These are phyloP conservation scores for Drosophila ananassae DNA, from an alignment of 1,140 invertebrate genomes.

Conservation along the genomic window DNA sequence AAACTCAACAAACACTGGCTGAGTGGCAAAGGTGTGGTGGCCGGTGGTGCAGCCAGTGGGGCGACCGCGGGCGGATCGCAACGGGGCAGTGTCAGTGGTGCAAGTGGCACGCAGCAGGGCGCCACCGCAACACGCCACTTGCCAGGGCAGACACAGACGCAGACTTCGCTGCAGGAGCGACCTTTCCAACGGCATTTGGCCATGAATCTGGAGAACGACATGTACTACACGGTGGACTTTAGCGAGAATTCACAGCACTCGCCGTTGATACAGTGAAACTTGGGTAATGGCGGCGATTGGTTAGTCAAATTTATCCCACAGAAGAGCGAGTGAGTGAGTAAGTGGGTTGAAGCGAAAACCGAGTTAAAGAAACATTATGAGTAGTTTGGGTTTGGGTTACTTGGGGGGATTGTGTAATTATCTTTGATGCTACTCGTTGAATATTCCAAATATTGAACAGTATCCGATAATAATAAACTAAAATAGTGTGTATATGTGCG, in stretches of 20 bases:
- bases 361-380: not conserved
- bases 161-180: conserved; percentile 78
- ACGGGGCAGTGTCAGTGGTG: conserved; percentile 5
- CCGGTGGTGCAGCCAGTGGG: conserved; percentile 9
- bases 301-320: conserved; percentile 80
- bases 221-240: conserved; percentile 90
- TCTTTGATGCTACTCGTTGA: conserved; percentile 65
- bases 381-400: conserved; percentile 2
- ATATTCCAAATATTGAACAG: conserved; percentile 77
- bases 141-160: conserved; percentile 51
- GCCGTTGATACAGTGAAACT: conserved; percentile 87
- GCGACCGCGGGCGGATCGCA: conserved; percentile 1
- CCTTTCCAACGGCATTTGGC: conserved; percentile 85
- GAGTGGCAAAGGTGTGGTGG: conserved; percentile 73
- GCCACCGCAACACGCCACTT: conserved; percentile 57
- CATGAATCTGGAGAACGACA: conserved; percentile 86
- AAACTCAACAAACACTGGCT: conserved; percentile 83
- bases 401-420: conserved; percentile 51
- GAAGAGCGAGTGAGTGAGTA: conserved; percentile 52
- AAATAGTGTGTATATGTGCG: conserved; percentile 4
- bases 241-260: conserved; percentile 88
- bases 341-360: conserved; percentile 6
- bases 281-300: conserved; percentile 51
- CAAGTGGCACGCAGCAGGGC: conserved; percentile 19
- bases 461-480: conserved; percentile 69